Percentiles rank a stretch among this genome's conserved stretches.
Evolutionary conservation across 2,888 invertebrate species (phyloP).

Genomic region (Rhamnusium bicolor): DNA sequence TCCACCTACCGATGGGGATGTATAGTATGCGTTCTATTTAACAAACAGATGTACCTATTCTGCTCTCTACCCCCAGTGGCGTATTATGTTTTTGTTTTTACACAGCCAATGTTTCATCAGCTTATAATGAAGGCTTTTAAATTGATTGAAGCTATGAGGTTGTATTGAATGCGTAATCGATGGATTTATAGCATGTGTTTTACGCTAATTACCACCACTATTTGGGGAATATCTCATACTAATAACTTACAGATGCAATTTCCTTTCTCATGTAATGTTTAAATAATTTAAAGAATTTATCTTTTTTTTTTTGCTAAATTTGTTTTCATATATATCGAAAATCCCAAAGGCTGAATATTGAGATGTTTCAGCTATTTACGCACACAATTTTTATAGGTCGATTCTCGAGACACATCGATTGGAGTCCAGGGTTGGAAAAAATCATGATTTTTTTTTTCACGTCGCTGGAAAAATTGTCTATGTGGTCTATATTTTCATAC

Average conservation of each 20-base stretch:
- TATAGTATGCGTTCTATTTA: conserved; percentile 27
- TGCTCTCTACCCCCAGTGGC: neutral
- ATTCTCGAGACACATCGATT: no score
- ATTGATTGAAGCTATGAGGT: conserved; percentile 37
- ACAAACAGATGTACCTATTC: conserved; percentile 30
- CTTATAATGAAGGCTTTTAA: conserved; percentile 38
- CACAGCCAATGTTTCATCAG: conserved; percentile 9
- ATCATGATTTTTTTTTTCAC: no score
- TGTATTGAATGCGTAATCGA: conserved; percentile 43
- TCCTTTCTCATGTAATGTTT: no score
- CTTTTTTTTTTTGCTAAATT: no score
- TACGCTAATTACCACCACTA: conserved; percentile 32
- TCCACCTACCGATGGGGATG: conserved; percentile 17
- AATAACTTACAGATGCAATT: neutral
- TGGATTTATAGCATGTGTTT: conserved; percentile 43
- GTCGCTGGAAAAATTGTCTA: no score
- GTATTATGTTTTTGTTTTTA: conserved; percentile 25
- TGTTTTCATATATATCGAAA: no score
- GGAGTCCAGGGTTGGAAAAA: no score
- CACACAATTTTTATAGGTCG: no score
- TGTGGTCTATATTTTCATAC: no score
- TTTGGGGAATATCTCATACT: neutral
- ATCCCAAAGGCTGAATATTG: no score
- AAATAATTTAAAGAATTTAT: no score
- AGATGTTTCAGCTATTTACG: no score